Base-by-base conservation (phyloP, 2,797 vertebrate genomes). In the Rhyacichthys aspro region DNA sequence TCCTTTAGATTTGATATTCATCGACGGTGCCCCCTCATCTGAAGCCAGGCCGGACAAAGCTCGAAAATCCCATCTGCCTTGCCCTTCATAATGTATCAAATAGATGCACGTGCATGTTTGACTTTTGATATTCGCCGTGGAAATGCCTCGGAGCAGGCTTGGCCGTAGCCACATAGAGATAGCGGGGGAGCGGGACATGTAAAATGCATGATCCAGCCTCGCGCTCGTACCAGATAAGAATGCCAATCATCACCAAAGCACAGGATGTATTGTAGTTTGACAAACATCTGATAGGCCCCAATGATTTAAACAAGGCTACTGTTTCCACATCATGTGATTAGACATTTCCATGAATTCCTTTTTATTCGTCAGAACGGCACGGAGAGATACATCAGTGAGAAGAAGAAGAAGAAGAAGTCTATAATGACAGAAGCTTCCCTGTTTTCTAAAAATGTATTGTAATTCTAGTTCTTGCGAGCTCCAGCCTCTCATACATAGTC, bases 401-500 rank as follows among this genome's bases (percentile, higher is more conserved):
- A n/a, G 11, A 37, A 49, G n/a, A n/a, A n/a, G n/a, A n/a, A n/a
- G n/a, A 55, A 33, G 14, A 38, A 7, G 1, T 8, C 15, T 9
- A 12, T 5, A 42, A 60, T 15, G 52, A 56, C 55, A 57, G 37
- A 37, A 2, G 7, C 19, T 3, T 8, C 3, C 9, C 45, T 9
- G 9, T 56, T 33, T 53, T 54, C 9, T 45, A 28, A 12, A 2
- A 54, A 60, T 55, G 34, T 57, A 70, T 74, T 83, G 71, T 73
- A 74, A 78, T 83, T 63, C 41, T 9, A 77, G 67, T 70, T 67
- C 55, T 68, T 66, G 70, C 69, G 41, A 77, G 76, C 68, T 72
- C 55, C 44, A 61, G 70, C 43, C 34, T 77, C 84, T 89, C 86
- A 91, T 90, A 60, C 81, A 88, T 89, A 88, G 75, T 88, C 83